These are phyloP conservation scores for Capricornis sumatraensis DNA, from an alignment of 2,113 vertebrate species.

Conservation along the genomic window DNA sequence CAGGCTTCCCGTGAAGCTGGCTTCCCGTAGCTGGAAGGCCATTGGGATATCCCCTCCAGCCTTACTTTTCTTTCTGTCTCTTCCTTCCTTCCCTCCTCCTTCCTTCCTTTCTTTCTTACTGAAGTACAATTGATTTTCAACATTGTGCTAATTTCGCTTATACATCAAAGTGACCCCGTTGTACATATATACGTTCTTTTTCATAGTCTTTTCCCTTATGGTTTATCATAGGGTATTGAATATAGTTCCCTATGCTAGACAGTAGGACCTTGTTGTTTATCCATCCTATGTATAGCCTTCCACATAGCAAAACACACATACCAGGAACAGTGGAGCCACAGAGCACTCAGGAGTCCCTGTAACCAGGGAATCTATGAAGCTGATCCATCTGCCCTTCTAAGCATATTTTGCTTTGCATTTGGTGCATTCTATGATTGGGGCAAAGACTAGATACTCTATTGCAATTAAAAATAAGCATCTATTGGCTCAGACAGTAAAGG, in stretches of 20 bases:
- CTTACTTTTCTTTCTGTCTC: not conserved
- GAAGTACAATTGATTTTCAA: not conserved
- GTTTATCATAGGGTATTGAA: not conserved
- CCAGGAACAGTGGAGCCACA: fast-evolving
- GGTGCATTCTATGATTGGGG: not conserved
- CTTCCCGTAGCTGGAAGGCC: not conserved
- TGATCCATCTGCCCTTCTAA: not conserved
- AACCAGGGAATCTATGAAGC: not conserved
- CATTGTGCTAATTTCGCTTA: not conserved
- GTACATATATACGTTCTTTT: not conserved
- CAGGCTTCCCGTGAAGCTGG: not conserved
- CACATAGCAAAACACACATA: fast-evolving
- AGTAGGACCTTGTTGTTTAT: not conserved
- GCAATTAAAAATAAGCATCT: not conserved
- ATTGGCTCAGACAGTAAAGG: no score
- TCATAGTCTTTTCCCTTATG: not conserved
- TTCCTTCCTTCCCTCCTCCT: not conserved
- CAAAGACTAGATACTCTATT: not conserved
- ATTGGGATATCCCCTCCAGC: not conserved
- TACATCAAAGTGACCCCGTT: not conserved
- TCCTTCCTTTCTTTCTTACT: not conserved
- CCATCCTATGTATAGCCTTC: not conserved
- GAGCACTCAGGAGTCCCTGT: fast-evolving
- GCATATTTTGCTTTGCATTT: not conserved
- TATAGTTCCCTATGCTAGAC: not conserved